Evolutionary conservation across 2,888 invertebrate genomes (phyloP).

Genomic region (Microdon myrmicae): DNA sequence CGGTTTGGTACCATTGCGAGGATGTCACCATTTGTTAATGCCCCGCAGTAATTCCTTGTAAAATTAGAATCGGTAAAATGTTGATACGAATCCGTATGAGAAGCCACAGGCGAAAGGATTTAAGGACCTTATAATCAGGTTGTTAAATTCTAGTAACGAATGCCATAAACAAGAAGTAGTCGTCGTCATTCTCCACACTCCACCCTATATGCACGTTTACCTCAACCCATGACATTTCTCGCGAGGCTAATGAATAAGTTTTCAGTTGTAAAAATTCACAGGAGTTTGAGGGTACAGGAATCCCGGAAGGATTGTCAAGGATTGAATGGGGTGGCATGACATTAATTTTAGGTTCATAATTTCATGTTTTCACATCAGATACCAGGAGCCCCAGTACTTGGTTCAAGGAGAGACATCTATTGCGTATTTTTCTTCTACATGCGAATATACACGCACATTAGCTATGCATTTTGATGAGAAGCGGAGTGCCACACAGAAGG

Average conservation of each 20-base stretch:
- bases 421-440: conserved; percentile 16
- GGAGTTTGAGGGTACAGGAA: background rate
- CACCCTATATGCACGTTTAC: no score
- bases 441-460: conserved; percentile 40
- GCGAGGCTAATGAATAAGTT: conserved; percentile 44
- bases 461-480: conserved; percentile 43
- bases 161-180: conserved; percentile 44
- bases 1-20: conserved; percentile 43
- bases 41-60: conserved; percentile 44
- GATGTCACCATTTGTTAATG: conserved; percentile 52
- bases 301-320: background rate
- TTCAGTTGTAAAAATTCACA: conserved; percentile 9
- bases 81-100: conserved; percentile 13
- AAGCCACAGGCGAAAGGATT: conserved; percentile 41
- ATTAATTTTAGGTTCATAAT: conserved; percentile 51
- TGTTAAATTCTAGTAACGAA: conserved; percentile 47
- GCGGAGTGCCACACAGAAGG: conserved; percentile 7
- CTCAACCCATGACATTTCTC: no score
- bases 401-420: conserved; percentile 25
- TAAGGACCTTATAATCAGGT: conserved; percentile 52
- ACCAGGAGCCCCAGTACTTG: conserved; percentile 44
- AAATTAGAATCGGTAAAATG: conserved; percentile 47
- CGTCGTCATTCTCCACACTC: background rate
- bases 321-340: conserved; percentile 41
- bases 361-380: conserved; percentile 42